Base-by-base conservation (phyloP, 2,113 vertebrate genomes). In the Scatophagus argus region DNA sequence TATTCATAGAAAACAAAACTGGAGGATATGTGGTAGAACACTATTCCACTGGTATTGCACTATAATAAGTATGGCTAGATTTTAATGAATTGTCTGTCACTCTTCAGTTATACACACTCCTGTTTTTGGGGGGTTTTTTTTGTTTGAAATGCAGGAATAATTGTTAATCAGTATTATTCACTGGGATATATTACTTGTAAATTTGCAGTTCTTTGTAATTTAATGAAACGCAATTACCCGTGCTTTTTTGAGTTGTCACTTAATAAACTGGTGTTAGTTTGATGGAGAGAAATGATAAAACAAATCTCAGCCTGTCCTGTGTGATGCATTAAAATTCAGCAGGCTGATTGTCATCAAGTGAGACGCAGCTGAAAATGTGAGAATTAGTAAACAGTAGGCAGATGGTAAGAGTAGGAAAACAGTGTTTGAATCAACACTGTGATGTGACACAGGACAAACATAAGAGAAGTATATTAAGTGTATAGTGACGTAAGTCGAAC, bases 131-230 rank as follows among this genome's bases (percentile, higher is more conserved):
- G n/a, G n/a, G n/a, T n/a, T n/a, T 32, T 76, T 59, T 56, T 21
- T 62, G 19, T 58, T 73, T 43, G 13, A 44, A 4, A 46, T 38
- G 55, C 41, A 54, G 1, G 25, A 44, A 44, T 52, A 27, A 34
- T n/a, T 8, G 6, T 47, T 46, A 29, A 61, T 31, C n/a, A 59
- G 41, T 10, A 59, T 29, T 19, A 34, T 61, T 74, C 52, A 6
- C 39, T 56, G 7, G 27, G n/a, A 47, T 55, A 16, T 72, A 19
- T 52, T 43, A 74, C 74, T 56, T 72, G 60, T 65, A 69, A 31
- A 68, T 65, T 6, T 54, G 31, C 25, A 47, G 8, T 68, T 17
- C 16, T 63, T 67, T 59, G 16, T 78, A 70, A 81, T 81, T 66
- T 81, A 69, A 68, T 72, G 8, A 52, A 41, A 59, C 59, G 11